A percentile compares a stretch with the other conserved stretches of the same genome.
Evolutionary conservation across 2,797 vertebrate species (phyloP).

Genomic region (Epinephelus awoara): DNA sequence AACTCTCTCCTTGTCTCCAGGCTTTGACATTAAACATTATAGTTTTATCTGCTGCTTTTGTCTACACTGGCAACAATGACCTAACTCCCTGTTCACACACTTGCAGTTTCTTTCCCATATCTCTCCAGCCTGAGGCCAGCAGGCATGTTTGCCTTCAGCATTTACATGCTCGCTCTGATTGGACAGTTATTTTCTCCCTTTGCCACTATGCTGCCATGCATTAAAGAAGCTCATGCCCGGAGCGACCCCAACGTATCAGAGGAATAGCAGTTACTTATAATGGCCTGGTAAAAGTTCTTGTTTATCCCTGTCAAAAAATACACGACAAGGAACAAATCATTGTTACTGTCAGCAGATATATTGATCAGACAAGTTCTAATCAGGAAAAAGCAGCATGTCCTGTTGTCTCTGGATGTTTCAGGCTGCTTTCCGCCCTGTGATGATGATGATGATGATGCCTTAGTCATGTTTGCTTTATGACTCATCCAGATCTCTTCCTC

Average conservation of each 20-base stretch:
- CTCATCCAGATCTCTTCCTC: slow-evolving; percentile 41
- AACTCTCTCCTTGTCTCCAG: background rate
- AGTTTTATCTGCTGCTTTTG: too few relatives aligned
- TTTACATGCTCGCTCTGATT: background rate
- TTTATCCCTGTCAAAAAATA: background rate
- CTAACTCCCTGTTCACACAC: background rate
- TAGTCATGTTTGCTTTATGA: slow-evolving; percentile 51
- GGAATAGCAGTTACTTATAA: background rate
- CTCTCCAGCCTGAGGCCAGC: background rate
- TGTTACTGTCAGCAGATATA: background rate
- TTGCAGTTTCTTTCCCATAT: background rate
- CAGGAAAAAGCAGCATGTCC: background rate
- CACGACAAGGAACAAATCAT: background rate
- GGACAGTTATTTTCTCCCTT: slow-evolving; percentile 16
- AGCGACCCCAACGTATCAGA: background rate
- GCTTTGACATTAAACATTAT: background rate
- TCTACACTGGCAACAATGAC: background rate
- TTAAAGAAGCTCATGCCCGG: too few relatives aligned
- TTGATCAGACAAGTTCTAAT: background rate
- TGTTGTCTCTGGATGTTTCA: slow-evolving; percentile 3
- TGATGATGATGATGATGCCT: slow-evolving; percentile 20
- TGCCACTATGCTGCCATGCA: background rate
- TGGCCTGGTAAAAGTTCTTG: background rate
- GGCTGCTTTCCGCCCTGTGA: background rate
- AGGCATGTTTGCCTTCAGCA: background rate